Conservation (phyloP, 2,888 invertebrate genomes). For the Aplocera efformata region DNA sequence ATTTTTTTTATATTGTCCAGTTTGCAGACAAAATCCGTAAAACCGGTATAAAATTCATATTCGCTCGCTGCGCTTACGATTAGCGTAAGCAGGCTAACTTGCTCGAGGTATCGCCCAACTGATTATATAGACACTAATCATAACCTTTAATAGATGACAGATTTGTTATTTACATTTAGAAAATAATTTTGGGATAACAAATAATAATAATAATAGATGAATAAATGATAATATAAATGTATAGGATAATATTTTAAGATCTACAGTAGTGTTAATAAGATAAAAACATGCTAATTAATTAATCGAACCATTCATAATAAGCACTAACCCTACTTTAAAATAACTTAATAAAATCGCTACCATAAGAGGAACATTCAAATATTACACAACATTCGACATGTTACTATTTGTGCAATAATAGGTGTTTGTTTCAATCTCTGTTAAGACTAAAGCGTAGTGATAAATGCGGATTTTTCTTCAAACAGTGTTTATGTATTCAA, state of each 20-base stretch:
- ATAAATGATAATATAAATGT: too few relatives aligned
- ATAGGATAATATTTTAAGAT: conserved; percentile 5
- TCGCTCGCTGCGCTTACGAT: too few relatives aligned
- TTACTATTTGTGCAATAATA: conserved; percentile 21
- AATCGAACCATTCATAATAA: conserved; percentile 6
- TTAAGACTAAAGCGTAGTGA: conserved; percentile 14
- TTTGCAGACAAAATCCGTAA: too few relatives aligned
- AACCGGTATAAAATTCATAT: too few relatives aligned
- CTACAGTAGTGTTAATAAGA: conserved; percentile 11
- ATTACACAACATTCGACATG: conserved; percentile 19
- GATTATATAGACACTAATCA: conserved; percentile 1
- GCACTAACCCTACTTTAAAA: conserved; percentile 5
- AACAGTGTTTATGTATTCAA: background rate
- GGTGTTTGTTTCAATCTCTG: conserved; percentile 4
- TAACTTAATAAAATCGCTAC: conserved; percentile 10
- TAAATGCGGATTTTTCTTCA: conserved; percentile 18
- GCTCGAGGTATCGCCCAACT: too few relatives aligned
- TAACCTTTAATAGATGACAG: conserved; percentile 1
- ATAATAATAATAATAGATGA: too few relatives aligned
- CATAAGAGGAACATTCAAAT: conserved; percentile 22
- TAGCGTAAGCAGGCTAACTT: too few relatives aligned
- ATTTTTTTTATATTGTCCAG: too few relatives aligned
- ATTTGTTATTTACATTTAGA: conserved; percentile 7
- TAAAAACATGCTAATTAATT: conserved; percentile 6
- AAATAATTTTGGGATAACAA: conserved; percentile 3